Evolutionary conservation across 2,888 invertebrate genomes (phyloP).

Genomic region (Ommatoiulus sabulosus): DNA sequence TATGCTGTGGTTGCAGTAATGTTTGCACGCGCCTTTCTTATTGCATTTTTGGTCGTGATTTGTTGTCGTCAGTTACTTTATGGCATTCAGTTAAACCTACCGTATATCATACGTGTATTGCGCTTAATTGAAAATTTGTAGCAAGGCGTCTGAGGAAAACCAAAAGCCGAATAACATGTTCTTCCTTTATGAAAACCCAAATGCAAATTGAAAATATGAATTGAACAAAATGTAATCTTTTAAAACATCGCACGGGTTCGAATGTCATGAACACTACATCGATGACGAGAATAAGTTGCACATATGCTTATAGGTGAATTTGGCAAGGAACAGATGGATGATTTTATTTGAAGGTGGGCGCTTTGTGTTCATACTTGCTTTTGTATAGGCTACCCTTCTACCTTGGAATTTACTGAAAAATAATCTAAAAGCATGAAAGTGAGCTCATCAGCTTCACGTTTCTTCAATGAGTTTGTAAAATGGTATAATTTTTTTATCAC

Average conservation of each 20-base stretch:
- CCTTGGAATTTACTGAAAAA: not conserved
- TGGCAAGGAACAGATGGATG: not conserved
- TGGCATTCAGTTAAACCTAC: not conserved
- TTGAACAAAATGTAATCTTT: not conserved
- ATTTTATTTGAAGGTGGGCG: no score
- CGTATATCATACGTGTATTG: not conserved
- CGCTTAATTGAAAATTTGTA: slow-evolving; percentile 17
- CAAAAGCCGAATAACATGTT: not conserved
- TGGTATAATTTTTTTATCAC: not conserved
- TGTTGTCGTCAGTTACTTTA: slow-evolving; percentile 17
- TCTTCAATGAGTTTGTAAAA: not conserved
- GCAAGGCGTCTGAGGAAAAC: not conserved
- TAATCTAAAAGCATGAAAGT: not conserved
- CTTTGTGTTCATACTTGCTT: no score
- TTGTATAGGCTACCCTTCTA: no score
- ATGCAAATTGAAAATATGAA: not conserved
- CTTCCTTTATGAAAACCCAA: not conserved
- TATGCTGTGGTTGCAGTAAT: not conserved
- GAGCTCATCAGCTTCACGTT: not conserved
- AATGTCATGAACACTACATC: no score
- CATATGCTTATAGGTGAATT: not conserved
- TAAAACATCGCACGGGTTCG: not conserved
- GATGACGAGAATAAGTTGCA: not conserved
- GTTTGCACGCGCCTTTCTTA: slow-evolving; percentile 4
- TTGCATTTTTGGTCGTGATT: slow-evolving; percentile 31